Conservation (phyloP, 2,888 invertebrate species). For the Caenorhabditis sp. region DNA sequence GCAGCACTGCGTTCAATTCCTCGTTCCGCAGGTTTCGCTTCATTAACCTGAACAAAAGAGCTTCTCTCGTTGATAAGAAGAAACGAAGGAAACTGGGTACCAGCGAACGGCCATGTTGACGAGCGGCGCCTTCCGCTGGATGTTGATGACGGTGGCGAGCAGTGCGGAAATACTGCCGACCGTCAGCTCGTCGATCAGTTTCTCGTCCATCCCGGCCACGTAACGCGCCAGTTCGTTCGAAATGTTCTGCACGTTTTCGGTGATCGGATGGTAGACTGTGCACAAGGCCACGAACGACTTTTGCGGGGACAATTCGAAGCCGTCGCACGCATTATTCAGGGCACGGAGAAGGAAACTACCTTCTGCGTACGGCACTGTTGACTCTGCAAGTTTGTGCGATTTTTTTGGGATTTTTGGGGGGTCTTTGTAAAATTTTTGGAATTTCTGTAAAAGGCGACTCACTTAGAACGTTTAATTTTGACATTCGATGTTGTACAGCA, state of each 20-base stretch:
- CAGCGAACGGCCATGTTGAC: constrained; percentile 13
- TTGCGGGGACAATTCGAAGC: no score
- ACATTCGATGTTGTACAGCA: no score
- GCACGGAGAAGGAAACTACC: no score
- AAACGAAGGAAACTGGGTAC: neutral
- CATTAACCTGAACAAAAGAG: constrained; percentile 4
- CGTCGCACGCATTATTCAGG: no score
- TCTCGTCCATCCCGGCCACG: neutral
- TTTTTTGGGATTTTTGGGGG: no score
- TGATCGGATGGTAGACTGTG: neutral
- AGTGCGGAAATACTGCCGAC: neutral
- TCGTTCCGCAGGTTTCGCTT: neutral
- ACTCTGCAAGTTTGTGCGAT: no score
- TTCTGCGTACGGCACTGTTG: no score
- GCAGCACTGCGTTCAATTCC: neutral
- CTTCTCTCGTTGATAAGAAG: neutral
- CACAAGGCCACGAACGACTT: no score
- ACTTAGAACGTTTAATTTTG: no score
- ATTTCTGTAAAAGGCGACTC: no score
- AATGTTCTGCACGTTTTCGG: neutral
- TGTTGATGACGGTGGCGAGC: neutral
- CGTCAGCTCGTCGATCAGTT: neutral
- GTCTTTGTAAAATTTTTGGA: no score
- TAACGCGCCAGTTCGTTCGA: neutral
- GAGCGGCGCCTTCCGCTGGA: neutral